phyloP scores from a whole-genome alignment of 2,888 invertebrate genomes.

The Cremastinae sp. region DNA sequence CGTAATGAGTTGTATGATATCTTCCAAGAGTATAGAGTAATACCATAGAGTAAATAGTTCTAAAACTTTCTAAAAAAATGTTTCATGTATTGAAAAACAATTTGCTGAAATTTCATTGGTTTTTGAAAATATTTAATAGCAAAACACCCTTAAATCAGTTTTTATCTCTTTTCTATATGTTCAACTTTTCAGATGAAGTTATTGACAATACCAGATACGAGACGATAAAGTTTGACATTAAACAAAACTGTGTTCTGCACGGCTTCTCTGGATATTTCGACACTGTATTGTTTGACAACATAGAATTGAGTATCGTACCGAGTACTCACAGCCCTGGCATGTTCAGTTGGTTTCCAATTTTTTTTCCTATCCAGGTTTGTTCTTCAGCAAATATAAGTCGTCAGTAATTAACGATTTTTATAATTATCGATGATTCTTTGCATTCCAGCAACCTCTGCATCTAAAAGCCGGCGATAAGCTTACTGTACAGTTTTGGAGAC shows the following conservation, averaged over 20 bases:
- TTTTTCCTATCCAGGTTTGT: conserved; percentile 92
- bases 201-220: conserved; percentile 89
- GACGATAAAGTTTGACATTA: conserved; percentile 85
- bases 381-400: not conserved
- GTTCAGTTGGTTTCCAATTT: conserved; percentile 99
- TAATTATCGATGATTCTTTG: conserved; percentile 1
- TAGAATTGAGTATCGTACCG: conserved; percentile 94
- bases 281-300: conserved; percentile 90
- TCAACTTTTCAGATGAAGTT: conserved; percentile 72
- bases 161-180: not conserved
- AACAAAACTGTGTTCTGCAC: conserved; percentile 91
- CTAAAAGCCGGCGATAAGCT: conserved; percentile 87
- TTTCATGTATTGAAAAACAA: too few species aligned
- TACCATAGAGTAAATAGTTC: too few species aligned
- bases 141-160: too few species aligned
- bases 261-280: conserved; percentile 99
- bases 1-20: too few species aligned
- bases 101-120: too few species aligned
- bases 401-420: conserved; percentile 19
- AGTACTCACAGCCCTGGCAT: conserved; percentile 93
- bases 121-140: too few species aligned
- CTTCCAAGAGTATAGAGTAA: too few species aligned
- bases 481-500: conserved; percentile 93
- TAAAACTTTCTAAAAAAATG: too few species aligned
- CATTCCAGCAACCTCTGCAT: conserved; percentile 86